These are phyloP conservation scores for Bursaphelenchus okinawaensis DNA, from an alignment of 2,888 invertebrate genomes.

Conservation along the genomic window DNA sequence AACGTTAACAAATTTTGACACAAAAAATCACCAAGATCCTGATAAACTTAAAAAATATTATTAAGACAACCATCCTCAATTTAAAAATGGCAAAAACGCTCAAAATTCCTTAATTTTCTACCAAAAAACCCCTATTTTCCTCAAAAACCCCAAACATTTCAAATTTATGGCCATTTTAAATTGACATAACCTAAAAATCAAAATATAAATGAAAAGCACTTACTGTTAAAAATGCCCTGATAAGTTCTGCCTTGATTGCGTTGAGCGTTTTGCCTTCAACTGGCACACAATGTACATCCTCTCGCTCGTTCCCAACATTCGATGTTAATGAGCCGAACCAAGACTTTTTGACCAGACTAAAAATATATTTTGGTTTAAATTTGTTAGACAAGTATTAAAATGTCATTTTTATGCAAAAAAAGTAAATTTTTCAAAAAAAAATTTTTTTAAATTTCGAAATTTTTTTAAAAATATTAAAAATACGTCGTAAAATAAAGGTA, in stretches of 20 bases:
- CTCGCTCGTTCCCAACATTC: slow-evolving; percentile 72
- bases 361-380: slow-evolving; percentile 28
- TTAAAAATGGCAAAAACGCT: too few relatives aligned
- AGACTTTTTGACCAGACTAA: slow-evolving; percentile 80
- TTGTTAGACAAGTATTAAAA: slow-evolving; percentile 6
- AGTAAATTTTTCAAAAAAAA: slow-evolving; percentile 1
- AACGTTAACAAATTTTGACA: too few relatives aligned
- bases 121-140: too few relatives aligned
- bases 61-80: too few relatives aligned
- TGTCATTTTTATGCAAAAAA: background rate
- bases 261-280: slow-evolving; percentile 93
- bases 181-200: too few relatives aligned
- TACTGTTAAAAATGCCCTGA: slow-evolving; percentile 95
- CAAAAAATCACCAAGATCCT: too few relatives aligned
- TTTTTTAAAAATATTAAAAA: slow-evolving; percentile 3
- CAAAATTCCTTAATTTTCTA: too few relatives aligned
- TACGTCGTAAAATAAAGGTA: slow-evolving; percentile 9
- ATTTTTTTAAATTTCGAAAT: too few relatives aligned
- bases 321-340: slow-evolving; percentile 98
- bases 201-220: too few relatives aligned
- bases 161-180: too few relatives aligned
- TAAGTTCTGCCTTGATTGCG: slow-evolving; percentile 93
- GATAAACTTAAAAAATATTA: too few relatives aligned
- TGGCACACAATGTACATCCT: slow-evolving; percentile 90
- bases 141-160: too few relatives aligned